Evolutionary conservation across 2,888 invertebrate genomes (phyloP), one percentile per base, ranked within the genome.

Genomic region (Saturnia pavonia): DNA sequence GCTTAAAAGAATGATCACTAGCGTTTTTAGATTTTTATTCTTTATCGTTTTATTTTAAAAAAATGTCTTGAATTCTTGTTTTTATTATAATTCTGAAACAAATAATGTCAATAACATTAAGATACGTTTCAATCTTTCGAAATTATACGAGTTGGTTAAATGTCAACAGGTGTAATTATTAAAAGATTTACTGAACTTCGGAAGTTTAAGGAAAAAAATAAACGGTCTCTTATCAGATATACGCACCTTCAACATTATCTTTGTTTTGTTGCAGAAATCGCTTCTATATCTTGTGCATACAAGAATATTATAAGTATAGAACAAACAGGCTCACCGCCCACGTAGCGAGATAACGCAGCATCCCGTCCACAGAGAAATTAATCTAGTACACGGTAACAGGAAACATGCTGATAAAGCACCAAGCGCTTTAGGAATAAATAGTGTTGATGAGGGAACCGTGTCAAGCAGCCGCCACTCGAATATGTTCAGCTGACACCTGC

Each of bases 211-310:
- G 16, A 45, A 45, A 45, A 3, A 42, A 7, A 16, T 12, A 16
- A 16, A 1, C n/a, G n/a, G n/a, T 19, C 51, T n/a, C n/a, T 51
- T 51, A 51, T 51, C n/a, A 51, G 51, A 34, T 40, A 16, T 40
- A 40, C 19, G 78, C 74, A 75, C 74, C 80, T 76, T 81, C 70
- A 81, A 83, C 75, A 82, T 80, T 80, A 74, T 85, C 77, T 82
- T 82, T 85, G 83, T 85, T 85, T 92, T 92, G 91, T 94, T 94
- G 85, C 92, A 93, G 93, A 92, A 87, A 90, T 90, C 86, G 85
- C 89, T 91, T 85, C 82, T 78, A 89, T 91, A 91, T 90, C 92
- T 92, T 90, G 89, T 88, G 82, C 82, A 88, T 80, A 89, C 90
- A 92, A 92, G 91, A 89, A 87, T 87, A 89, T 90, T 89, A 86